Evolutionary conservation across 2,113 vertebrate genomes (phyloP).

Genomic region (Labrus mixtus): DNA sequence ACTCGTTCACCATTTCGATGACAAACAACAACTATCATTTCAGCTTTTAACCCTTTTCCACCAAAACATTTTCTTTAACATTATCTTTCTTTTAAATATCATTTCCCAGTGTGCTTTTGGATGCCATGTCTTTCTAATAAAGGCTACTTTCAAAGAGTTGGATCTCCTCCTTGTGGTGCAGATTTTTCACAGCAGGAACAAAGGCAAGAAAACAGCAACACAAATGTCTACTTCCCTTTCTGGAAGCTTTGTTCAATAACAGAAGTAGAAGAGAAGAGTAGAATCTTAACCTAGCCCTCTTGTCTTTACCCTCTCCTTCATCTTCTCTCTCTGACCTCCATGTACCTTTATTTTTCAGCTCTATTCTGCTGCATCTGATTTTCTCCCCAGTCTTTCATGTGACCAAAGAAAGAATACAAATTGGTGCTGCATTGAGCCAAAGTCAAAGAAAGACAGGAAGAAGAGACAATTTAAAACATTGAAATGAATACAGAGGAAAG

Average conservation of each 20-base stretch:
- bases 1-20: too few species aligned
- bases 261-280: not conserved
- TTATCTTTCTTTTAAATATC: too few species aligned
- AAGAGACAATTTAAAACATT: slow-evolving; percentile 34
- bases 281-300: slow-evolving; percentile 3
- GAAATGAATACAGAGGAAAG: slow-evolving; percentile 21
- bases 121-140: not conserved
- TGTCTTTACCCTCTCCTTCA: not conserved
- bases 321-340: slow-evolving; percentile 39
- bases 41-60: too few species aligned
- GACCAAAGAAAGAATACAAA: slow-evolving; percentile 62
- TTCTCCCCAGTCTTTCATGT: slow-evolving; percentile 36
- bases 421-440: slow-evolving; percentile 35
- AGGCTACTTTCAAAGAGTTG: slow-evolving; percentile 18
- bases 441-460: slow-evolving; percentile 50
- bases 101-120: not conserved
- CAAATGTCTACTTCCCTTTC: not conserved
- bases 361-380: slow-evolving; percentile 37
- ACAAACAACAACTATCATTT: too few species aligned
- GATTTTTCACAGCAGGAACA: not conserved
- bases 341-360: slow-evolving; percentile 45
- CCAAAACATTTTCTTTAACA: too few species aligned
- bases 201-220: not conserved
- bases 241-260: slow-evolving; percentile 10
- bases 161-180: slow-evolving; percentile 11